Evolutionary conservation across 2,888 invertebrate genomes (phyloP).

Genomic region (Nephrotoma flavescens): DNA sequence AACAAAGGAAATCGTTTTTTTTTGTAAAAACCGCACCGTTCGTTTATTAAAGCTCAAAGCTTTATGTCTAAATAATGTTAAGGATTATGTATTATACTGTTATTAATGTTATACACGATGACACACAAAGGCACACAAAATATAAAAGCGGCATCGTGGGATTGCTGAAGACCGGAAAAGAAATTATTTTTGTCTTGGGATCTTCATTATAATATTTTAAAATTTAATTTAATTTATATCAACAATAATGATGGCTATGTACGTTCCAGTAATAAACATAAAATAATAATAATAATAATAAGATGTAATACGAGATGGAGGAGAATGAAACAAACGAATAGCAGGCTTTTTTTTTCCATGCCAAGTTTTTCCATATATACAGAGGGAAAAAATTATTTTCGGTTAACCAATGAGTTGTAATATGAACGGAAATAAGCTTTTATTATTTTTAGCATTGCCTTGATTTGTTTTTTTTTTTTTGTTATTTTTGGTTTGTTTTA

Average conservation of each 20-base stretch:
- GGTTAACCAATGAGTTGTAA: neutral
- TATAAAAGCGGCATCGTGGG: neutral
- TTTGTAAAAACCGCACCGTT: neutral
- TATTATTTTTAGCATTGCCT: neutral
- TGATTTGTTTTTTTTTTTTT: neutral
- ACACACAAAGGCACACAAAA: neutral
- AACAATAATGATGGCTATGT: neutral
- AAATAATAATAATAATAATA: neutral
- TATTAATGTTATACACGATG: neutral
- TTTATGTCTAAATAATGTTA: neutral
- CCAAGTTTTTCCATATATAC: neutral
- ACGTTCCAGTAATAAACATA: neutral
- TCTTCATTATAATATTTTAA: neutral
- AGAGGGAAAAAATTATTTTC: neutral
- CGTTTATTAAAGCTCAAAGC: neutral
- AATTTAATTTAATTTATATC: neutral
- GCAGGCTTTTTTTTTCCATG: neutral
- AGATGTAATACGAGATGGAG: neutral
- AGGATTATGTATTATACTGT: neutral
- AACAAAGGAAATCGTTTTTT: neutral
- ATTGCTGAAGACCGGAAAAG: neutral
- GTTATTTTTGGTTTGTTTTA: neutral
- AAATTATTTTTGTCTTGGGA: neutral
- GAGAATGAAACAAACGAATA: neutral
- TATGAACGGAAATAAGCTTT: neutral